Percentiles rank a stretch among this genome's conserved stretches.
Conservation (phyloP, 2,113 vertebrate genomes). For the Haplochromis burtoni region DNA sequence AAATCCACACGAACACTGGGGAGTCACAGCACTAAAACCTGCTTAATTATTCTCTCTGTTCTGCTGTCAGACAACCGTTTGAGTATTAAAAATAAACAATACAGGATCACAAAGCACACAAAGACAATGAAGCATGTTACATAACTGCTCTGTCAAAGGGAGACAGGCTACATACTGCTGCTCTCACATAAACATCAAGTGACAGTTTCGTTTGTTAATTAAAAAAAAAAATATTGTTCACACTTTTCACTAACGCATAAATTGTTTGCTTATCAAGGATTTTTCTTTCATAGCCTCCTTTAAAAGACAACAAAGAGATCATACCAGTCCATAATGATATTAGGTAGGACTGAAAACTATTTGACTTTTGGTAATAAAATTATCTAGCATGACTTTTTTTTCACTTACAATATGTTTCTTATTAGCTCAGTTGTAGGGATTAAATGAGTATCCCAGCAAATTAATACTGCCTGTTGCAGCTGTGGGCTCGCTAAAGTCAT, state of each 20-base stretch:
- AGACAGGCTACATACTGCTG: neutral
- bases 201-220: conserved; percentile 3
- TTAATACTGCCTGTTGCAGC: neutral
- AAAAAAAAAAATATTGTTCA: neutral
- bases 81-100: conserved; percentile 43
- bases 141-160: neutral
- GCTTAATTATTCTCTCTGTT: conserved; percentile 47
- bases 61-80: conserved; percentile 33
- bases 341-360: neutral
- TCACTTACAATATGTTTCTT: neutral
- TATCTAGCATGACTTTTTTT: neutral
- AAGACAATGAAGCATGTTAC: neutral
- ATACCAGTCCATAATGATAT: neutral
- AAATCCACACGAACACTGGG: conserved; percentile 19
- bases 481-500: neutral
- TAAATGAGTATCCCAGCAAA: neutral
- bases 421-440: neutral
- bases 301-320: neutral
- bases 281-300: neutral
- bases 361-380: neutral
- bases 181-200: neutral
- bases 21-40: conserved; percentile 20
- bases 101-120: conserved; percentile 13
- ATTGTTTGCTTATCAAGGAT: neutral
- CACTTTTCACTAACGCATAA: neutral